phyloP scores from a whole-genome alignment of 2,797 vertebrate genomes.

The Melanotaenia parkinsoni region DNA sequence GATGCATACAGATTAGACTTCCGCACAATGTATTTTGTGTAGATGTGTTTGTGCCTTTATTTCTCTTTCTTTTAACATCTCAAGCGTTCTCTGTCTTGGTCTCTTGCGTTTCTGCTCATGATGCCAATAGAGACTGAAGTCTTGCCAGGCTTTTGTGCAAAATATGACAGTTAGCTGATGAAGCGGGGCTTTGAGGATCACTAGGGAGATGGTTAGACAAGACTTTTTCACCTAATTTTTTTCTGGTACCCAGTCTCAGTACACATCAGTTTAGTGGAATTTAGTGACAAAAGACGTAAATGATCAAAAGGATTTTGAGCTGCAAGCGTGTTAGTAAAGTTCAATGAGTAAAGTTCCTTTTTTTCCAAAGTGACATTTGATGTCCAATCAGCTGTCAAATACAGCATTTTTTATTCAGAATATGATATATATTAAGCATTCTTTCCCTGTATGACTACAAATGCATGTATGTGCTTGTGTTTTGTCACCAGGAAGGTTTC shows the following conservation, averaged over 20 bases:
- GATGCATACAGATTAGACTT: conserved; percentile 28
- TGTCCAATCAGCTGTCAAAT: neutral
- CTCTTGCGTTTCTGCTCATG: conserved; percentile 10
- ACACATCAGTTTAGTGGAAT: conserved; percentile 6
- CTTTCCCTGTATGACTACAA: neutral
- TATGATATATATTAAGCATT: neutral
- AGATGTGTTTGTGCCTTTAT: neutral
- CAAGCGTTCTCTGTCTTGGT: conserved; percentile 6
- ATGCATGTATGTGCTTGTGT: conserved; percentile 7
- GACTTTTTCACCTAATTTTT: conserved; percentile 11
- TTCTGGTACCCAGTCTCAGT: neutral
- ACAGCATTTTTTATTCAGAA: neutral
- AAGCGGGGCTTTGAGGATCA: conserved; percentile 1
- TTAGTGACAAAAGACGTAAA: conserved; percentile 3
- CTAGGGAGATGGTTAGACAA: neutral
- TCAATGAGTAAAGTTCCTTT: neutral
- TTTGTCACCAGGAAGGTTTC: conserved; percentile 85
- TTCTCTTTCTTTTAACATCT: neutral
- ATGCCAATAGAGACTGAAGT: neutral
- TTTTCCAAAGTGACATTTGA: neutral
- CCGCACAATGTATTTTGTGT: neutral
- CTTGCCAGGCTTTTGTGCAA: conserved; percentile 6
- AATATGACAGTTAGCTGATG: neutral
- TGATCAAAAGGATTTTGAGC: conserved; percentile 9
- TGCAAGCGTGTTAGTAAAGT: neutral